phyloP scores from a whole-genome alignment of 2,888 invertebrate species.

The Ichneumoninae sp. region DNA sequence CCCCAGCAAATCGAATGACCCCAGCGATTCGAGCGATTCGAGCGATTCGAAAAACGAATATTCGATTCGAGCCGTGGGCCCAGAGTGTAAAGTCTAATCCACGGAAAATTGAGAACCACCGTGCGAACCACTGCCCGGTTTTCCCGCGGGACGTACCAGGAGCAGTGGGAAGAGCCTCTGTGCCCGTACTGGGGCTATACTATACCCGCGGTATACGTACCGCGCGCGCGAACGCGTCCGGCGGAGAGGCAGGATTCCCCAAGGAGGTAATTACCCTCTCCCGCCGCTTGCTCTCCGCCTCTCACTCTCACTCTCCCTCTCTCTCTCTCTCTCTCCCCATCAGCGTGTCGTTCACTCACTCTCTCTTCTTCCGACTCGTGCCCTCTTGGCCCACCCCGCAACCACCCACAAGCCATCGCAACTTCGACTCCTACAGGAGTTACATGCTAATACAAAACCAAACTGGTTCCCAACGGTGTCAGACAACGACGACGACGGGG shows the following conservation, averaged over 20 bases:
- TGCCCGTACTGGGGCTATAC: conserved; percentile 80
- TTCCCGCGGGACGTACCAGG: conserved; percentile 80
- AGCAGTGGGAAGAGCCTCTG: conserved; percentile 82
- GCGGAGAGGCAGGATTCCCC: conserved; percentile 78
- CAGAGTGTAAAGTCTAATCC: conserved; percentile 74
- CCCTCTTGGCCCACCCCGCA: conserved; percentile 62
- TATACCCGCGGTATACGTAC: conserved; percentile 62
- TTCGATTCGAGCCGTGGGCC: conserved; percentile 5
- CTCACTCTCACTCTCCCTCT: conserved; percentile 61
- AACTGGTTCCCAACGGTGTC: conserved; percentile 79
- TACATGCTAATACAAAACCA: conserved; percentile 84
- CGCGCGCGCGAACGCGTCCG: conserved; percentile 69
- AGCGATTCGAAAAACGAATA: background rate
- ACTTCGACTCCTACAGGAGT: conserved; percentile 83
- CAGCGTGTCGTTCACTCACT: conserved; percentile 23
- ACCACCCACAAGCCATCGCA: conserved; percentile 80
- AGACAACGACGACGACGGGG: conserved; percentile 60
- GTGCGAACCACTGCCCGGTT: conserved; percentile 77
- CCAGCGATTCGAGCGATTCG: no score
- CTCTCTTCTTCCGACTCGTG: conserved; percentile 64
- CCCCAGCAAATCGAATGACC: no score
- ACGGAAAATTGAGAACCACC: conserved; percentile 79
- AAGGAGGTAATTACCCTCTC: conserved; percentile 83
- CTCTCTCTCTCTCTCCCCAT: conserved; percentile 65
- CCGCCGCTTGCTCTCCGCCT: conserved; percentile 63